Conservation (phyloP, 1,140 invertebrate genomes). For the Drosophila kohkoa region DNA sequence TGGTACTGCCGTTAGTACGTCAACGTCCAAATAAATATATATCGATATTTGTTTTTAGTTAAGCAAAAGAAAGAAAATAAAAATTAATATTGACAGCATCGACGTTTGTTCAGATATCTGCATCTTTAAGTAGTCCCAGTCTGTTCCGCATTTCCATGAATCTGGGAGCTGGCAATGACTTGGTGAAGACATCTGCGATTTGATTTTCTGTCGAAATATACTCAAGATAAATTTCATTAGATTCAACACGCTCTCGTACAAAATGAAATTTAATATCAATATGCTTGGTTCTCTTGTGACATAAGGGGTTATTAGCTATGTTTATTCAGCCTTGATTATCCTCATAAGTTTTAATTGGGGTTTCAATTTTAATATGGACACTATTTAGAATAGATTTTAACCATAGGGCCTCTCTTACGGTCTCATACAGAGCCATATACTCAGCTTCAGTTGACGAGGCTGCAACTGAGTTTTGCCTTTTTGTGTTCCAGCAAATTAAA, state of each 20-base stretch:
- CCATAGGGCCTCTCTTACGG: slow-evolving; percentile 54
- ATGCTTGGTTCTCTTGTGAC: slow-evolving; percentile 13
- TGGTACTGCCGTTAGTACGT: too few species aligned
- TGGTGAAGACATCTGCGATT: slow-evolving; percentile 1
- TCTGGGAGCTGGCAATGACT: slow-evolving; percentile 3
- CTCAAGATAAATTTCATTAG: neutral
- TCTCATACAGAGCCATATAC: slow-evolving; percentile 28
- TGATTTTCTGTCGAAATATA: slow-evolving; percentile 10
- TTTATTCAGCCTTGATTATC: slow-evolving; percentile 18
- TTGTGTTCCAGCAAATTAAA: slow-evolving; percentile 75
- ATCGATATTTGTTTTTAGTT: too few species aligned
- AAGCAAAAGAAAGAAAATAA: too few species aligned
- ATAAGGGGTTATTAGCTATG: slow-evolving; percentile 13
- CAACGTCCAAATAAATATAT: too few species aligned
- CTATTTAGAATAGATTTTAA: neutral
- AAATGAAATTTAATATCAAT: slow-evolving; percentile 21
- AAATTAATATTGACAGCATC: too few species aligned
- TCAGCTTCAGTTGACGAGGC: too few species aligned
- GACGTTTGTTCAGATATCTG: too few species aligned
- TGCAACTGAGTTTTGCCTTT: slow-evolving; percentile 59
- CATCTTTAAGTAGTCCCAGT: neutral
- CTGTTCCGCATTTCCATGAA: neutral
- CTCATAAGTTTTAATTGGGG: slow-evolving; percentile 13
- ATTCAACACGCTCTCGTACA: neutral
- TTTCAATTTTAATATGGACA: neutral